These are phyloP conservation scores for Bos indicus DNA, from an alignment of 2,113 vertebrate species.

Conservation along the genomic window DNA sequence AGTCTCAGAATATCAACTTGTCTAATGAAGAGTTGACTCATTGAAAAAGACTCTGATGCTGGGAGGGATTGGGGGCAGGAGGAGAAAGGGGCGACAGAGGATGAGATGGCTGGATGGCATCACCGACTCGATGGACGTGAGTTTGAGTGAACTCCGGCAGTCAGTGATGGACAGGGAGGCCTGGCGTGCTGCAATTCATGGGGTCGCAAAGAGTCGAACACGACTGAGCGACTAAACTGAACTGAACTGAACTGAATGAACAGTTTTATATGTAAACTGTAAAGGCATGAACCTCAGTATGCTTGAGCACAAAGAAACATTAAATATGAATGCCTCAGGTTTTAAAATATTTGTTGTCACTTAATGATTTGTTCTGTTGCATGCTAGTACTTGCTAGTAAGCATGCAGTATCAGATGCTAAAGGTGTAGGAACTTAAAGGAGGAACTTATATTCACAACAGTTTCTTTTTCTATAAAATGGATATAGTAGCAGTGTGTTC, in stretches of 20 bases:
- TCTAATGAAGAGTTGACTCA: background rate
- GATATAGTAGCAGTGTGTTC: background rate
- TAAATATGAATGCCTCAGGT: background rate
- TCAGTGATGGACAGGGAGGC: too few relatives aligned
- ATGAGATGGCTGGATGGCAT: too few relatives aligned
- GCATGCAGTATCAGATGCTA: background rate
- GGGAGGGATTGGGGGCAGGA: too few relatives aligned
- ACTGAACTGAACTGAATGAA: background rate
- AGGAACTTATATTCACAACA: background rate
- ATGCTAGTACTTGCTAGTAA: background rate
- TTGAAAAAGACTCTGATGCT: too few relatives aligned
- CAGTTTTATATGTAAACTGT: background rate
- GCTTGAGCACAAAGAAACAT: background rate
- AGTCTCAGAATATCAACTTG: background rate
- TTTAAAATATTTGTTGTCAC: conserved; percentile 18
- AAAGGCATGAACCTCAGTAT: background rate
- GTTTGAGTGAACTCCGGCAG: too few relatives aligned
- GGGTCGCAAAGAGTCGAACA: rapidly evolving
- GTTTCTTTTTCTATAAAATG: background rate
- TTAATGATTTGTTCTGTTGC: background rate
- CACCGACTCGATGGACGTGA: too few relatives aligned
- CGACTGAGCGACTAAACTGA: too few relatives aligned
- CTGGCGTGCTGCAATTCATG: too few relatives aligned
- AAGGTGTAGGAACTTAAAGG: background rate
- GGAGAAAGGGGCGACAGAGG: too few relatives aligned